These are phyloP conservation scores for Enteromius treurensis DNA, from an alignment of 2,797 vertebrate genomes.

Conservation along the genomic window DNA sequence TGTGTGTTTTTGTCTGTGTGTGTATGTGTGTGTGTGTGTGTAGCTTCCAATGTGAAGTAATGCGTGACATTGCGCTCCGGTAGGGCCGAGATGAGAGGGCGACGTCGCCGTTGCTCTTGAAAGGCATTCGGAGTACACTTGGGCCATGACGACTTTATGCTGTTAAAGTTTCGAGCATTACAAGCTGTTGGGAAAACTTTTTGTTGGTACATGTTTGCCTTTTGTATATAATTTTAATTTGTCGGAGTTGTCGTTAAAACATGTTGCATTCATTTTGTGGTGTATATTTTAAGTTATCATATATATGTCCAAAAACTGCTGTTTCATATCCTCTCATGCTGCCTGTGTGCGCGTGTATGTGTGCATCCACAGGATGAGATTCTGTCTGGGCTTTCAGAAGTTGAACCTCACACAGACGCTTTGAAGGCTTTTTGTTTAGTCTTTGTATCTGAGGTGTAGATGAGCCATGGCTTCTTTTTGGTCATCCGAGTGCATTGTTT, in stretches of 20 bases:
- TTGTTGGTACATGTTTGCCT: conserved; percentile 55
- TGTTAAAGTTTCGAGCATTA: conserved; percentile 71
- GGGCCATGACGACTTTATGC: conserved; percentile 71
- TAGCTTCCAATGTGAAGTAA: conserved; percentile 59
- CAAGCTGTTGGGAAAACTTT: conserved; percentile 49
- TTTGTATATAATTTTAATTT: conserved; percentile 49
- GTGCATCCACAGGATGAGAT: not conserved
- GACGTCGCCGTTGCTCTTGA: conserved; percentile 70
- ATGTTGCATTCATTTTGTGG: conserved; percentile 33
- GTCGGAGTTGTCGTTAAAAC: conserved; percentile 17
- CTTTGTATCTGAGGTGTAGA: not conserved
- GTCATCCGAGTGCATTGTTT: not conserved
- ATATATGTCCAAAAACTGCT: conserved; percentile 56
- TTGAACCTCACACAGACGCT: not conserved
- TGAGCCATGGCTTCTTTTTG: conserved; percentile 2
- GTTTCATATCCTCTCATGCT: conserved; percentile 53
- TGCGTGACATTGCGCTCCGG: conserved; percentile 46
- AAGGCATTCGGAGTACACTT: conserved; percentile 64
- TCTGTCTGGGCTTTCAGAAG: conserved; percentile 19
- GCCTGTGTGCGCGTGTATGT: not conserved
- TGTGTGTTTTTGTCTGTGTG: conserved; percentile 51
- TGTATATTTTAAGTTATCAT: conserved; percentile 58
- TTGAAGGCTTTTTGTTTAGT: not conserved
- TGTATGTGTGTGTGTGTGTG: conserved; percentile 57
- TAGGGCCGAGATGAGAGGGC: conserved; percentile 77